Evolutionary conservation across 2,113 vertebrate species (phyloP).

Genomic region (Semnornis frantzii): DNA sequence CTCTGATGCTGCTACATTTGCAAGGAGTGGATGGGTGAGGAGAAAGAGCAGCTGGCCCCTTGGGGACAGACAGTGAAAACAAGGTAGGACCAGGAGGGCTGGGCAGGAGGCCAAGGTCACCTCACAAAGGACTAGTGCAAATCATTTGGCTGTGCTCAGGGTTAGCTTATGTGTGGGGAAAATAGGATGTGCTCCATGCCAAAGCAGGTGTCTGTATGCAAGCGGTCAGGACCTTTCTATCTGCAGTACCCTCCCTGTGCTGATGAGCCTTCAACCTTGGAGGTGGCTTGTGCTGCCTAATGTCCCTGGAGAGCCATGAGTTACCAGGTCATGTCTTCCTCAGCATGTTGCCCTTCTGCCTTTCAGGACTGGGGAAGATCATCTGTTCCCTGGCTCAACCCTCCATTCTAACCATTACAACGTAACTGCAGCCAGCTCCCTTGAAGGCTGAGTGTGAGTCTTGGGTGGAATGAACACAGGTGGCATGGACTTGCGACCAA

Average conservation of each 20-base stretch:
- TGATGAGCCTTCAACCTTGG: not conserved
- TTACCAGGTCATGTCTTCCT: fast-evolving
- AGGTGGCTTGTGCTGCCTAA: not conserved
- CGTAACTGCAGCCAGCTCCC: not conserved
- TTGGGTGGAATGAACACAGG: too few relatives aligned
- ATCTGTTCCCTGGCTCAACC: not conserved
- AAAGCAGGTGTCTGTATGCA: not conserved
- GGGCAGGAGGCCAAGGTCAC: not conserved
- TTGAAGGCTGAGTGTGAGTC: fast-evolving
- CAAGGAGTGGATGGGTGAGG: not conserved
- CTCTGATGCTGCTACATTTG: constrained; percentile 4
- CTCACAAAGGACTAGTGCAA: not conserved
- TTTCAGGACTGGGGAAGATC: not conserved
- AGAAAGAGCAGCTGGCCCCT: not conserved
- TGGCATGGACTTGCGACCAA: not conserved
- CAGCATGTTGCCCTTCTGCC: fast-evolving
- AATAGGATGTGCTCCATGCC: not conserved
- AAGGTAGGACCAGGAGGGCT: fast-evolving
- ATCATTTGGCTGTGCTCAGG: not conserved
- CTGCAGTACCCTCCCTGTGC: not conserved
- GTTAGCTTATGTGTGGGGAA: not conserved
- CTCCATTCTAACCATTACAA: not conserved
- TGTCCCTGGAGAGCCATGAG: not conserved
- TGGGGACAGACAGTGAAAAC: not conserved
- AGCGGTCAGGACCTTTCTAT: not conserved